Conservation (phyloP, 2,888 invertebrate genomes). For the Polyommatus icarus region DNA sequence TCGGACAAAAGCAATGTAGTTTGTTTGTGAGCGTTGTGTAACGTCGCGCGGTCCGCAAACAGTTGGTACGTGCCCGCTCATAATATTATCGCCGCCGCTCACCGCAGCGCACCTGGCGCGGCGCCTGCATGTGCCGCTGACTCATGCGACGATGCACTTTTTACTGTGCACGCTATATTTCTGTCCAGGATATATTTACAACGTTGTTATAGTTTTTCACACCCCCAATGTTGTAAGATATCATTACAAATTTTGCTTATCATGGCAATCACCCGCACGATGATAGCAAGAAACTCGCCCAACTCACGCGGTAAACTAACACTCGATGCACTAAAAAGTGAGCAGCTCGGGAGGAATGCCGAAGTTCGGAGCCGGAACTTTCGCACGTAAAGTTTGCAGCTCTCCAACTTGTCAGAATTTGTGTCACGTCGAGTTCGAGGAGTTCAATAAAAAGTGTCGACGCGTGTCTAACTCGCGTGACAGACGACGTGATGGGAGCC, state of each 20-base stretch:
- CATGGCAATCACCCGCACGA: neutral
- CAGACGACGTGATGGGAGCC: slow-evolving; percentile 19
- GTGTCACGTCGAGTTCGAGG: slow-evolving; percentile 20
- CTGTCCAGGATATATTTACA: neutral
- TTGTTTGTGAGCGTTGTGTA: neutral
- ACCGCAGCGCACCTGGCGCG: neutral
- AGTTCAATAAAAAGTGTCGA: slow-evolving; percentile 27
- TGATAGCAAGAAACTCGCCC: neutral
- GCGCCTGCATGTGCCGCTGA: neutral
- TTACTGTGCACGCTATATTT: neutral
- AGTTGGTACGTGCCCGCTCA: slow-evolving; percentile 7
- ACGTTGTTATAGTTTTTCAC: too few species aligned
- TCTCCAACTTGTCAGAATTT: slow-evolving; percentile 15
- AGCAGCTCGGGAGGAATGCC: slow-evolving; percentile 13
- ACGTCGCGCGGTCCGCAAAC: neutral
- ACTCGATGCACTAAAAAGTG: slow-evolving; percentile 7
- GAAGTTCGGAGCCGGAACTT: slow-evolving; percentile 12
- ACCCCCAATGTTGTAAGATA: neutral
- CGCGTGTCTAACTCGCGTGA: slow-evolving; percentile 26
- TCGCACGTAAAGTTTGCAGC: slow-evolving; percentile 15
- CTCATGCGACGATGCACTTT: neutral
- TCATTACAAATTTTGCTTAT: neutral
- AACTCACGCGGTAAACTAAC: neutral
- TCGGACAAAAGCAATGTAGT: neutral
- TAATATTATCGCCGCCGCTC: neutral